These are phyloP conservation scores for Adineta ricciae DNA, from an alignment of 2,888 invertebrate species.

Conservation along the genomic window DNA sequence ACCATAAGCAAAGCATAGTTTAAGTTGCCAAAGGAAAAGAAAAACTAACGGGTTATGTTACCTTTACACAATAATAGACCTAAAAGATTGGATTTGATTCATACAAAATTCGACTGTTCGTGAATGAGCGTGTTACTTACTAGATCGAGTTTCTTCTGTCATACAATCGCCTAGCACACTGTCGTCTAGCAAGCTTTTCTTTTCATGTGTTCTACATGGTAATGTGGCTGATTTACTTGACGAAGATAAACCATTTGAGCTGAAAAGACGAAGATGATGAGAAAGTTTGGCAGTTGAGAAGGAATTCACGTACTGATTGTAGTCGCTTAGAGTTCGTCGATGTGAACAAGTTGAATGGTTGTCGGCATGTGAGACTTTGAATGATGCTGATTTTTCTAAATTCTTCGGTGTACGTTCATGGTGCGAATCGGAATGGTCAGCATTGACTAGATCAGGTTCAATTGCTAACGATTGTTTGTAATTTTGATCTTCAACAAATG, in stretches of 20 bases:
- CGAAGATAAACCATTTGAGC: neutral
- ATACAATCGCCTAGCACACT: neutral
- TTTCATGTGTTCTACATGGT: constrained; percentile 17
- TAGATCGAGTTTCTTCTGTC: constrained; percentile 15
- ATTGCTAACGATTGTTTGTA: constrained; percentile 57
- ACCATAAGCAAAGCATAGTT: neutral
- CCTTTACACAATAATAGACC: neutral
- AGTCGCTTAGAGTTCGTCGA: neutral
- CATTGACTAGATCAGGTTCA: constrained; percentile 25
- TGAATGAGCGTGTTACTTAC: neutral
- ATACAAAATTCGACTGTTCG: neutral
- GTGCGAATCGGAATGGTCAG: neutral
- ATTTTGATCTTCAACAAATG: constrained; percentile 87
- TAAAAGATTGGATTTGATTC: neutral
- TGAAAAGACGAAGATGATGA: neutral
- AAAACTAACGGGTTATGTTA: neutral
- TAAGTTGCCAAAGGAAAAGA: neutral
- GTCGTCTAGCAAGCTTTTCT: constrained; percentile 9
- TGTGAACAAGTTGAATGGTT: neutral
- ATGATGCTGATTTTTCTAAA: constrained; percentile 21
- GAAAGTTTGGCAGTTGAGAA: neutral
- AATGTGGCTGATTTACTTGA: constrained; percentile 9
- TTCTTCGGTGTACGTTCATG: neutral
- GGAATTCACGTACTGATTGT: neutral
- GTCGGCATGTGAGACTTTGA: neutral